Base-by-base conservation (phyloP, 2,797 vertebrate species). In the Oophaga sylvatica region DNA sequence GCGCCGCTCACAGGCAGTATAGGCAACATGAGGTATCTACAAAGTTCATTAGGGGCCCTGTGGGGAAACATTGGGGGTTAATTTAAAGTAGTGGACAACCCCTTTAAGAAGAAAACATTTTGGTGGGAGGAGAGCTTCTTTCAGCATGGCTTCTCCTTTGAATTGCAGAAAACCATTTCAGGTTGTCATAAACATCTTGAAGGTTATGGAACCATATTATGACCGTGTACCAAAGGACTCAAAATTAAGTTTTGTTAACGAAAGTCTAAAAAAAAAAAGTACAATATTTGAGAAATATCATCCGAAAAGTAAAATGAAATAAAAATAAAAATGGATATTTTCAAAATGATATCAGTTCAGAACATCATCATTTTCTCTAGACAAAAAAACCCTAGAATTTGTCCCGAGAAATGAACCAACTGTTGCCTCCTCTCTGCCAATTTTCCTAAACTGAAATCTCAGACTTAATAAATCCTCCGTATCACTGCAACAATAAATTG, bases 401-500 rank as follows among this genome's bases (percentile, higher is more conserved):
- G 60, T 62, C n/a, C 9, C 0, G 16, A 77, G 83, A 84, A 77
- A 53, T 0, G 16, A 84, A 76, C 31, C 71, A 76, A 84, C 59
- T 84, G 82, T 9, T n/a, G 31, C 35, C 35, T 71, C 59, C 5
- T 9, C 41, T 29, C 17, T 53, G 59, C 83, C 83, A 84, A 41
- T 65, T 63, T 77, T 84, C 22, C 35, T n/a, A 26, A 45, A 8
- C n/a, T 45, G n/a, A 62, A 76, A 76, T 60, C 59, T 75, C 35
- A 65, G 35, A 57, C 67, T 83, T 71, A 83, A 53, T 84, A 75
- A 48, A 68, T 56, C 65, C 65, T 62, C 22, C 0, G 19, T 75
- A 63, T 41, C 59, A 26, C 71, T 15, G 16, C 35, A 76, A 29
- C 10, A 10, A 62, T 62, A 75, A 77, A 84, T 76, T 62, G 22